A percentile compares a stretch with the other conserved stretches of the same genome.
Conservation (phyloP, 2,797 vertebrate genomes). For the Nyctalus aviator region DNA sequence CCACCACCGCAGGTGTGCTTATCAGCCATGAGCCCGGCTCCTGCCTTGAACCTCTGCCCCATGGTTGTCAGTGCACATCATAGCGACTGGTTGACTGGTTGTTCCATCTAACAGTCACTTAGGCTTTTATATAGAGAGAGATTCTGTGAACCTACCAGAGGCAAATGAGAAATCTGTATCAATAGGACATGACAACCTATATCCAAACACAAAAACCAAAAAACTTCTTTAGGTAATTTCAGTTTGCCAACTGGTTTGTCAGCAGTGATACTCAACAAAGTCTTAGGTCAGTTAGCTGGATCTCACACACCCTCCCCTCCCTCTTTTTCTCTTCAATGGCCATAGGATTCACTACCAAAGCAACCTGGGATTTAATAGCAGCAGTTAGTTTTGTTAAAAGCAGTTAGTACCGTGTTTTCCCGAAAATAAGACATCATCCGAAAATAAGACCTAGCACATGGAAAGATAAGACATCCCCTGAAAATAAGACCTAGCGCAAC, state of each 20-base stretch:
- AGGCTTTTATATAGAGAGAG: too few species aligned
- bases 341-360: neutral
- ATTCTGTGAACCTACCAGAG: neutral
- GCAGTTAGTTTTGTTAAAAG: slow-evolving; percentile 4
- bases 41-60: too few species aligned
- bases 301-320: neutral
- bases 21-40: too few species aligned
- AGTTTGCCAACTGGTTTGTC: neutral
- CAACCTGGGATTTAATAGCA: neutral
- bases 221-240: neutral
- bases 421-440: too few species aligned
- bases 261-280: neutral
- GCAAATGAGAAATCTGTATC: neutral
- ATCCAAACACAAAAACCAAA: neutral
- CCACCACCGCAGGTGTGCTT: too few species aligned
- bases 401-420: neutral
- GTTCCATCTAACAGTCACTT: too few species aligned
- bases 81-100: too few species aligned
- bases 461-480: too few species aligned
- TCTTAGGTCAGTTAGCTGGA: neutral
- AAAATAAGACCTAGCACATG: too few species aligned
- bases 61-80: neutral
- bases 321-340: neutral
- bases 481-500: too few species aligned
- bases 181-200: neutral